Percentiles rank a stretch among this genome's conserved stretches.
These are phyloP conservation scores for Perithous albicinctus DNA, from an alignment of 2,888 invertebrate genomes.

Conservation along the genomic window DNA sequence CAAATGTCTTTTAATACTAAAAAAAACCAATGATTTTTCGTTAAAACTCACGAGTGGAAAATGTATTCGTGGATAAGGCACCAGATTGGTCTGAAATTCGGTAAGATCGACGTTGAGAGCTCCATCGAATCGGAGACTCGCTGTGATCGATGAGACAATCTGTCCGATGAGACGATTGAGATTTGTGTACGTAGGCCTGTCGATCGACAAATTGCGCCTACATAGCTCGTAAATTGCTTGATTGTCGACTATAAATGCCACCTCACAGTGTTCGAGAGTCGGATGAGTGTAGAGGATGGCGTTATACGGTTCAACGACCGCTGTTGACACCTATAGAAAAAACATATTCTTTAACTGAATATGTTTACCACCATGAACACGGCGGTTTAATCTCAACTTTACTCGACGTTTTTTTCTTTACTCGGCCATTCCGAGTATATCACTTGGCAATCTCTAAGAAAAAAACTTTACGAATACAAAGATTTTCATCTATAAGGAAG, in stretches of 20 bases:
- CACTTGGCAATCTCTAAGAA: too few species aligned
- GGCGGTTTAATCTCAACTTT: too few species aligned
- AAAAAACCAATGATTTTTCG: not conserved
- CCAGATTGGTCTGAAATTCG: constrained; percentile 88
- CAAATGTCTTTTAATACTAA: not conserved
- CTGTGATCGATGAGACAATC: constrained; percentile 94
- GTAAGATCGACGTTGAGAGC: constrained; percentile 89
- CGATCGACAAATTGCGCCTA: constrained; percentile 86
- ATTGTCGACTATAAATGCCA: constrained; percentile 82
- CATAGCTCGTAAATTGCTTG: constrained; percentile 84
- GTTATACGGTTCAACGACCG: constrained; percentile 82
- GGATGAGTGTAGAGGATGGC: constrained; percentile 82
- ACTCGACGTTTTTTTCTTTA: too few species aligned
- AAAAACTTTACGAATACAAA: too few species aligned
- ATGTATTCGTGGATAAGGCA: constrained; percentile 97
- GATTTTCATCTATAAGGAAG: too few species aligned
- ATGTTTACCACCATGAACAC: too few species aligned
- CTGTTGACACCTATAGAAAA: constrained; percentile 82
- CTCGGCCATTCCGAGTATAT: too few species aligned
- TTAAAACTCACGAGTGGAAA: constrained; percentile 87
- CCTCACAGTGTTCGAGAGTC: constrained; percentile 82
- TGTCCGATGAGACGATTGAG: constrained; percentile 90
- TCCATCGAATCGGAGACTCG: constrained; percentile 94
- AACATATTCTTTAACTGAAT: too few species aligned
- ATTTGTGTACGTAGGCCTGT: constrained; percentile 89